These are phyloP conservation scores for Aphodius granarius DNA, from an alignment of 2,888 invertebrate species.

Conservation along the genomic window DNA sequence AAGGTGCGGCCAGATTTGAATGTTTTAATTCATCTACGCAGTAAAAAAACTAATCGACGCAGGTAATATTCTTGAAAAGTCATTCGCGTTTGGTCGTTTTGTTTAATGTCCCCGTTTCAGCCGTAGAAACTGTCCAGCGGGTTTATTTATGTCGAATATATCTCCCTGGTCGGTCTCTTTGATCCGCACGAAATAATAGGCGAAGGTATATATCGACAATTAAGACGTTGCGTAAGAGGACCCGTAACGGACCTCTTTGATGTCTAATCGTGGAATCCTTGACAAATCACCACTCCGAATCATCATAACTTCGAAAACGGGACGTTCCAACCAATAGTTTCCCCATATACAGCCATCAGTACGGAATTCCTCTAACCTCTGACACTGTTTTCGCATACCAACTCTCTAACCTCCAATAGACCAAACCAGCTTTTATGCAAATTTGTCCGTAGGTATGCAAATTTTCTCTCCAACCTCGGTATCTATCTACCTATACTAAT, in stretches of 20 bases:
- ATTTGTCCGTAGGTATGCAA: background rate
- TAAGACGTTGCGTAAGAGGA: slow-evolving; percentile 36
- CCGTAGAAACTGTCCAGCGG: background rate
- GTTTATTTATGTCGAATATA: background rate
- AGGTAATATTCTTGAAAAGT: background rate
- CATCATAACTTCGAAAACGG: background rate
- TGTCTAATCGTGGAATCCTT: background rate
- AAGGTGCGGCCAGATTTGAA: too few relatives aligned
- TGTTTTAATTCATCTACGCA: background rate
- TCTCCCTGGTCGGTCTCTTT: background rate
- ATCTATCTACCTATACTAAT: too few relatives aligned
- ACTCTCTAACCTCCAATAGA: background rate
- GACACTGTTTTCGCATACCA: background rate
- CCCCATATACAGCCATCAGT: background rate
- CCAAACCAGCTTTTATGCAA: background rate
- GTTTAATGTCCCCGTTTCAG: background rate
- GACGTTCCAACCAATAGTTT: background rate
- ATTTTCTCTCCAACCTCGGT: too few relatives aligned
- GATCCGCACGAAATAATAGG: background rate
- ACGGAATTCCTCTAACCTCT: background rate
- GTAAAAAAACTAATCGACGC: background rate
- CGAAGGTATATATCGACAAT: slow-evolving; percentile 46
- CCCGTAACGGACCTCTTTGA: background rate
- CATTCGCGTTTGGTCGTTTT: background rate
- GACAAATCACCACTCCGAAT: background rate